Base-by-base conservation (phyloP, 1,140 invertebrate genomes). In the Pseudachorutes palmiensis region DNA sequence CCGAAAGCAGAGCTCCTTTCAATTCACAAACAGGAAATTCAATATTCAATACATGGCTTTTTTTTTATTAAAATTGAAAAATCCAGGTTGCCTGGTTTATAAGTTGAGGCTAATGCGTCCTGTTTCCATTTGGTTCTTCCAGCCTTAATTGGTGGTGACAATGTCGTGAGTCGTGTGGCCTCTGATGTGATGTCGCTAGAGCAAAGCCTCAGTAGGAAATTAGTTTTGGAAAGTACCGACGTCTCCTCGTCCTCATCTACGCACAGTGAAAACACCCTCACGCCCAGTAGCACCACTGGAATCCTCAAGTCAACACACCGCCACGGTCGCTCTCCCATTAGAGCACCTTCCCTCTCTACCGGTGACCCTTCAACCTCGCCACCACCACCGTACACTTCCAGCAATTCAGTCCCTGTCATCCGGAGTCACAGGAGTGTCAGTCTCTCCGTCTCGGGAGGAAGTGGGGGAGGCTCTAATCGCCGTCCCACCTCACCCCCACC, bases 161-260 rank as follows among this genome's bases (percentile, higher is more conserved):
- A n/a, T n/a, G n/a, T n/a, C n/a, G n/a, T n/a, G n/a, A n/a, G n/a
- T n/a, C n/a, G n/a, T n/a, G n/a, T n/a, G n/a, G n/a, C n/a, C n/a
- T n/a, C 24, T 26, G 12, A 29, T 9, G 63, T 51, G n/a, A 71
- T 71, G 70, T 71, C 70, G 33, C 61, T 68, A 24, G 70, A 71
- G 65, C 60, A 65, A 41, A 57, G 57, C 24, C 62, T 68, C 49
- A 68, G 64, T 71, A 67, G 67, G 45, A 71, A 71, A 49, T 59
- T 71, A 57, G 67, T n/a, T 26, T 55, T 71, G 31, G 66, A 66
- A 51, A 68, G 61, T 22, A 30, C 61, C 45, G 32, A 59, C 26
- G 66, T 51, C 24, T 31, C 61, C 31, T 62, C 33, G 19, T 62
- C 66, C 29, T 62, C 55, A 33, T 59, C 41, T 31, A 67, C 24